Evolutionary conservation across 2,888 invertebrate genomes (phyloP), one percentile per base, ranked within the genome.

Genomic region (Perithous albicinctus): DNA sequence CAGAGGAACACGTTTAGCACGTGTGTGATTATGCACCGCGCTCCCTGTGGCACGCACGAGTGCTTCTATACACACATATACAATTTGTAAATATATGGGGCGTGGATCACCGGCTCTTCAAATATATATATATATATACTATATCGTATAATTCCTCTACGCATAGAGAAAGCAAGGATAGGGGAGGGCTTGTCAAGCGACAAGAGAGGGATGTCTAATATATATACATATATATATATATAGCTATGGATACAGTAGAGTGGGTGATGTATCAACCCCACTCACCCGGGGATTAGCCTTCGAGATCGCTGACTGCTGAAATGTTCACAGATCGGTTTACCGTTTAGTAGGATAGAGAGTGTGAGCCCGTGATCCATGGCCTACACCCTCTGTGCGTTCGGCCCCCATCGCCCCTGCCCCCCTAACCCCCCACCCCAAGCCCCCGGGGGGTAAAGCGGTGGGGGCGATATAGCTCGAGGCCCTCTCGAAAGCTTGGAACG

Each of bases 241-340:
- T n/a, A n/a, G n/a, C n/a, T n/a, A n/a, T 74, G 75, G 69, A 63
- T 79, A 82, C 80, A 78, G 77, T 73, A 78, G 84, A 85, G 78
- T 79, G 82, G 85, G 88, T 86, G 87, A 89, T 90, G 90, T 91
- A 90, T 90, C 90, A 88, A 89, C 90, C 90, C 91, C 89, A 86
- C 89, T 90, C 89, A 85, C 89, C 85, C 88, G 84, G 85, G 90
- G 92, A 92, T 92, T 91, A 92, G 91, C 91, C 91, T 91, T 89
- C 86, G 91, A 91, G 91, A 90, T 90, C 91, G 92, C 91, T 92
- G 91, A 92, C 92, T 92, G 92, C 90, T 91, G 91, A 92, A 92
- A 92, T 92, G 92, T 92, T 92, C 91, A 92, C 91, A 92, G 92
- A 92, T 92, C 92, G 91, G 91, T 92, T 92, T 92, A 92, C 92